Evolutionary conservation across 2,888 invertebrate genomes (phyloP), one percentile per base, ranked within the genome.

Genomic region (Diachrysia chrysitis): DNA sequence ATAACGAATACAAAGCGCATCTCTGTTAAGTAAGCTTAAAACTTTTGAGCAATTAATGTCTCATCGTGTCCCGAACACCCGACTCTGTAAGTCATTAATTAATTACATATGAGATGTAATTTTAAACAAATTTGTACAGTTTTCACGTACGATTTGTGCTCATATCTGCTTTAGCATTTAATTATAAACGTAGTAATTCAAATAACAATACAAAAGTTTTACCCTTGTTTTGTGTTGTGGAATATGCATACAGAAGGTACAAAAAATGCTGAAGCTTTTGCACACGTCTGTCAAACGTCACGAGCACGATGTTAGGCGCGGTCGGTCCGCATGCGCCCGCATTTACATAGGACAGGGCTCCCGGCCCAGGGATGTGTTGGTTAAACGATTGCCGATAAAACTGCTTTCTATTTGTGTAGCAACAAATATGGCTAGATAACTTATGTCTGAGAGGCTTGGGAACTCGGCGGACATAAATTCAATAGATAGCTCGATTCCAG

Each of bases 281-380:
- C 21, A 19, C 21, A 21, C 21, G 21, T 19, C 21, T 51, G 48
- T 51, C 48, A 51, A 12, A 12, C 10, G 48, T 51, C 48, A 21
- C 12, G 7, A 19, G 19, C 48, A 21, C 9, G 46, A 29, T 12
- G 17, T 12, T 25, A 19, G 53, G 53, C 25, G 35, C 61, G 58
- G 55, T 42, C 14, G 56, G 54, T 48, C 35, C 57, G 14, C 25
- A n/a, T n/a, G 14, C 17, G 46, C 1, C 32, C 66, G 42, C 66
- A 71, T 71, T 71, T 76, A 63, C 77, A 73, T 66, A 72, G 57
- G 62, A n/a, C 56, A 46, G 56, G 37, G 16, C 16, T 16, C 35
- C 21, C 16, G 32, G 21, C 35, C 32, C n/a, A 54, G 12, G 12
- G 48, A 70, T 63, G 42, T 58, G 63, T 59, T 60, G 60, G 76